phyloP scores from a whole-genome alignment of 1,140 invertebrate species.

The Heliconius congener region DNA sequence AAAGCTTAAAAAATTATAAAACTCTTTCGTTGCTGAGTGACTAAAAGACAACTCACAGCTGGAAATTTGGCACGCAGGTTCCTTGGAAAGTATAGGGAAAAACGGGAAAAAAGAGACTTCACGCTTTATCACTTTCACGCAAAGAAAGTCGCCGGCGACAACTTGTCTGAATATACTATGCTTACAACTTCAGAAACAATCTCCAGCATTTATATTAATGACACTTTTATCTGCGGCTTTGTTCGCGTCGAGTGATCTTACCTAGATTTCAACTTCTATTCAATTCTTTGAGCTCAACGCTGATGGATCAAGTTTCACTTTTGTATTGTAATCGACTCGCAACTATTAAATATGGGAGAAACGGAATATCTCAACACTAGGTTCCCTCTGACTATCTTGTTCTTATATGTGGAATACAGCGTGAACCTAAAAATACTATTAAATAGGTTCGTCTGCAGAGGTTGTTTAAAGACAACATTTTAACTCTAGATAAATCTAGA shows the following conservation, averaged over 20 bases:
- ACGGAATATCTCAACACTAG: not conserved
- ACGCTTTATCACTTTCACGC: too few relatives aligned
- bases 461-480: too few relatives aligned
- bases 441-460: too few relatives aligned
- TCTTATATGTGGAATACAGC: not conserved
- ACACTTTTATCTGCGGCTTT: constrained; percentile 10
- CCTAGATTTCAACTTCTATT: constrained; percentile 8
- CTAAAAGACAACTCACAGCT: too few relatives aligned
- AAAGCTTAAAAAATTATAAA: too few relatives aligned
- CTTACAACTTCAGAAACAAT: constrained; percentile 1
- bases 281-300: constrained; percentile 9
- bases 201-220: not conserved
- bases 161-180: not conserved
- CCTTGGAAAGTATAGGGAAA: too few relatives aligned
- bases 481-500: too few relatives aligned
- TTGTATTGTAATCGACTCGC: not conserved
- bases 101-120: too few relatives aligned
- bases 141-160: too few relatives aligned
- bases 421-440: too few relatives aligned
- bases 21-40: too few relatives aligned
- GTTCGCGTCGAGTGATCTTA: constrained; percentile 7
- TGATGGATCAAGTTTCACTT: not conserved
- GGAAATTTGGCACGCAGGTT: too few relatives aligned
- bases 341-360: not conserved
- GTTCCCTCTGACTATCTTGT: not conserved